Percentiles rank a stretch among this genome's conserved stretches.
Conservation (phyloP, 2,113 vertebrate genomes). For the Sorex fumeus region DNA sequence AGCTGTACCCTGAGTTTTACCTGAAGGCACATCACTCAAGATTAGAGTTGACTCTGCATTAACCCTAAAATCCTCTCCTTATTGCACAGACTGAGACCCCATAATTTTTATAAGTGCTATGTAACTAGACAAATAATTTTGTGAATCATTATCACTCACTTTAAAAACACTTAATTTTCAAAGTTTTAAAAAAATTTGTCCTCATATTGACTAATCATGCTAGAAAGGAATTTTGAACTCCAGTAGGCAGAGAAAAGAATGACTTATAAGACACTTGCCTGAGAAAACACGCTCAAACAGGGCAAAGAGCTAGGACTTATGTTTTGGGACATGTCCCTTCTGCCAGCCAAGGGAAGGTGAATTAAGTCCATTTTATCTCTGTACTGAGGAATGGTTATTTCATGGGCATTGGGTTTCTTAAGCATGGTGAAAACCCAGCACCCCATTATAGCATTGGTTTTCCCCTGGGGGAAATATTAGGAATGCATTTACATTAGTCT, state of each 20-base stretch:
- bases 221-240: constrained; percentile 31
- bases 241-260: constrained; percentile 8
- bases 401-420: constrained; percentile 23
- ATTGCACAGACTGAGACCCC: neutral
- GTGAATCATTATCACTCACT: neutral
- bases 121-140: neutral
- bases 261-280: neutral
- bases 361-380: constrained; percentile 8
- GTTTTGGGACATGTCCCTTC: neutral
- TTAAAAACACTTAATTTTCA: neutral
- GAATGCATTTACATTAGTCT: constrained; percentile 42
- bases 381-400: constrained; percentile 26
- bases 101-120: neutral
- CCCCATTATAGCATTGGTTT: constrained; percentile 28
- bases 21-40: neutral
- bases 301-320: neutral
- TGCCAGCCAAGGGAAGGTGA: neutral
- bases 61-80: neutral
- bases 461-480: constrained; percentile 45
- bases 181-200: neutral
- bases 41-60: neutral
- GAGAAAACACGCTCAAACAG: neutral
- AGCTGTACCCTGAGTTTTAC: neutral
- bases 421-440: constrained; percentile 44
- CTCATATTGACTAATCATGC: neutral